A percentile compares a stretch with the other conserved stretches of the same genome.
Conservation (phyloP, 2,888 invertebrate genomes). For the Ophion ellenae region DNA sequence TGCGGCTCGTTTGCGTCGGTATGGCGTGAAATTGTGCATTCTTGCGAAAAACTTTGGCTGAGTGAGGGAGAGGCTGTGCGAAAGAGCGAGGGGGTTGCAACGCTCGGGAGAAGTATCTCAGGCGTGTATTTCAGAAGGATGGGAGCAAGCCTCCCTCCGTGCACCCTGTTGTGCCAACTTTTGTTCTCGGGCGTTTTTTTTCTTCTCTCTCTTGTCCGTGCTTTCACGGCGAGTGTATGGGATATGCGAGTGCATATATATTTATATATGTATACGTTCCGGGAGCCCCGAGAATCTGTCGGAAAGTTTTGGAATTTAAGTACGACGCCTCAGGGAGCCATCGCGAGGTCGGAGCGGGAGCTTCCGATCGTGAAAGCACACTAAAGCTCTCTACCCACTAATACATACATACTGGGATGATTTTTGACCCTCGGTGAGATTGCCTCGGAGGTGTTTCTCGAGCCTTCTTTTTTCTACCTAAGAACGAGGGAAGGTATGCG, state of each 20-base stretch:
- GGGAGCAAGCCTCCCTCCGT: conserved; percentile 15
- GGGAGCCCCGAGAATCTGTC: conserved; percentile 22
- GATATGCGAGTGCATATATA: no score
- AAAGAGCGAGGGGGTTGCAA: background rate
- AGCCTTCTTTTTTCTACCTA: conserved; percentile 10
- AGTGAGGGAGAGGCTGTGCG: background rate
- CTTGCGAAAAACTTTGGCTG: conserved; percentile 46
- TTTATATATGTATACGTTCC: background rate
- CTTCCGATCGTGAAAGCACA: conserved; percentile 1
- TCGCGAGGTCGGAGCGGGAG: conserved; percentile 19
- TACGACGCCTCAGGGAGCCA: conserved; percentile 53
- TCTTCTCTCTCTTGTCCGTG: background rate
- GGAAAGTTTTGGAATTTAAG: conserved; percentile 59
- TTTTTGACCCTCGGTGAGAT: conserved; percentile 9
- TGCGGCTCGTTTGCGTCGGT: background rate
- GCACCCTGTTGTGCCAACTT: conserved; percentile 48
- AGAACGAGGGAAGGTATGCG: background rate
- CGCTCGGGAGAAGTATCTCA: conserved; percentile 41
- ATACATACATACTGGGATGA: background rate
- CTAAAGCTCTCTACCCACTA: background rate
- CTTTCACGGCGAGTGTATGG: no score
- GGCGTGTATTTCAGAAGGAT: conserved; percentile 27
- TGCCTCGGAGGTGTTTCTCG: background rate
- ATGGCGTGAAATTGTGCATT: conserved; percentile 55
- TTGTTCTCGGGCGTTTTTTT: conserved; percentile 2